phyloP scores from a whole-genome alignment of 2,113 vertebrate species.

The Globicephala melas region DNA sequence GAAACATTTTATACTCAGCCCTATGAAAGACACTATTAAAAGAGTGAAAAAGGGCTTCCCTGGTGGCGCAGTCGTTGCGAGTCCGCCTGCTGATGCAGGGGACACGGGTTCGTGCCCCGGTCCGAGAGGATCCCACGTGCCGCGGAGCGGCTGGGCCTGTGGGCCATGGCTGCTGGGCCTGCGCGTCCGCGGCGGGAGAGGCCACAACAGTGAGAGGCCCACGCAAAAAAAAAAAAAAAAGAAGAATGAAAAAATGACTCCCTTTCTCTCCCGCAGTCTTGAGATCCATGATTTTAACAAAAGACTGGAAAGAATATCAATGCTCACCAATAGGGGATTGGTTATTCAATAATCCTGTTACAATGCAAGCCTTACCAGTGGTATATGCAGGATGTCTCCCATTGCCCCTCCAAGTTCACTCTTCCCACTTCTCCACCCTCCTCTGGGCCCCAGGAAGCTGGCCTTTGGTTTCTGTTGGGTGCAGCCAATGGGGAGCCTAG shows the following conservation, averaged over 20 bases:
- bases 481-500: not conserved
- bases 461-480: not conserved
- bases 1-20: not conserved
- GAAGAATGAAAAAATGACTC: not conserved
- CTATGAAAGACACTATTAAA: not conserved
- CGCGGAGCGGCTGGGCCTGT: too few relatives aligned
- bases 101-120: too few relatives aligned
- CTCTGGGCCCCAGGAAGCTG: not conserved
- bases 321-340: not conserved
- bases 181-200: accelerated
- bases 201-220: too few relatives aligned
- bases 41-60: not conserved
- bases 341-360: not conserved
- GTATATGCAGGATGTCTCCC: not conserved
- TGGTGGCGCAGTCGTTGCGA: too few relatives aligned
- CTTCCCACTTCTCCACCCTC: not conserved
- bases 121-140: too few relatives aligned
- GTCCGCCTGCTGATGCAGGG: too few relatives aligned
- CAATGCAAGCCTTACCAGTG: not conserved
- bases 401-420: not conserved
- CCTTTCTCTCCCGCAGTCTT: not conserved
- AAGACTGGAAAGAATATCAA: not conserved
- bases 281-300: not conserved
- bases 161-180: too few relatives aligned
- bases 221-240: too few relatives aligned